phyloP scores from a whole-genome alignment of 2,888 invertebrate species.

The Tetranychus piercei region DNA sequence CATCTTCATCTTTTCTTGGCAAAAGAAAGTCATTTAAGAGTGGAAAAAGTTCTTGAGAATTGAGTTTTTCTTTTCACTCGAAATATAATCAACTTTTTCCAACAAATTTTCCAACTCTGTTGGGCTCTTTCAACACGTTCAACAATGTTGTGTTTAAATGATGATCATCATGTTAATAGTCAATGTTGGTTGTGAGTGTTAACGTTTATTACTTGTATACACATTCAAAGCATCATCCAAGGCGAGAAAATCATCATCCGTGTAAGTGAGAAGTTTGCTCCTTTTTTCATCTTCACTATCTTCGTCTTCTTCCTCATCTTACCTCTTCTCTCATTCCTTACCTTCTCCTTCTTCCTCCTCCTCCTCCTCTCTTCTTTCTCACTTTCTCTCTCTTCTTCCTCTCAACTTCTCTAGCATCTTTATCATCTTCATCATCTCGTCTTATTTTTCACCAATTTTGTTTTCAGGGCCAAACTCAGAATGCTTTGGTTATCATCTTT shows the following conservation, averaged over 20 bases:
- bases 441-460: neutral
- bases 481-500: neutral
- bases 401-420: neutral
- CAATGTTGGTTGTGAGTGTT: neutral
- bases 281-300: neutral
- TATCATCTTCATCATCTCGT: neutral
- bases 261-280: neutral
- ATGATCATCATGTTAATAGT: neutral
- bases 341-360: neutral
- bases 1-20: no score
- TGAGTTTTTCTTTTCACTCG: neutral
- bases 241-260: conserved; percentile 1
- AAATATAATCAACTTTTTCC: neutral
- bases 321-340: neutral
- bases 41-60: no score
- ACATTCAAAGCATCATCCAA: neutral
- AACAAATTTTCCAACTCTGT: neutral
- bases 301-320: neutral
- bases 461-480: neutral
- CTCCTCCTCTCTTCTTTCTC: neutral
- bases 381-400: neutral
- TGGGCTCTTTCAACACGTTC: conserved; percentile 1
- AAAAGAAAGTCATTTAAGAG: no score
- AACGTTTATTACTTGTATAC: neutral
- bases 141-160: neutral